Conservation (phyloP, 2,797 vertebrate species). For the Helarctos malayanus region DNA sequence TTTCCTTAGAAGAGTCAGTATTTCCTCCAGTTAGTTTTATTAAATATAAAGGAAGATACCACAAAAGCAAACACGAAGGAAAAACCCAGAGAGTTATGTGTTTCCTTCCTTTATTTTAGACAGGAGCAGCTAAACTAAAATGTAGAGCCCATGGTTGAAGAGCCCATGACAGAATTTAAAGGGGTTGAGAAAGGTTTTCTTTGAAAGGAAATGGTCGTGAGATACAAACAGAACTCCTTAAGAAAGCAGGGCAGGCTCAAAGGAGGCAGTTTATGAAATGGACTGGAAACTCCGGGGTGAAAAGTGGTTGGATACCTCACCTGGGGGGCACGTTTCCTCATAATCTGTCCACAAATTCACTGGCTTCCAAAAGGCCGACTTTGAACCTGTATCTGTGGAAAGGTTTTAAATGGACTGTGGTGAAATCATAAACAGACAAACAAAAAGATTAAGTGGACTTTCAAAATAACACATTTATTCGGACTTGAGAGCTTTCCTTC, state of each 20-base stretch:
- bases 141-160: not conserved
- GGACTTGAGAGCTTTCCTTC: not conserved
- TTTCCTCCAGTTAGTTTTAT: not conserved
- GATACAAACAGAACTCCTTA: not conserved
- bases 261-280: not conserved
- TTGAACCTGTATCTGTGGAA: not conserved
- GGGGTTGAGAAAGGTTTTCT: not conserved
- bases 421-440: not conserved
- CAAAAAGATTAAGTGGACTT: not conserved
- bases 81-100: not conserved
- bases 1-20: conserved; percentile 31
- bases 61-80: conserved; percentile 13
- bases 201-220: not conserved
- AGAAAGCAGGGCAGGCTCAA: not conserved
- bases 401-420: not conserved
- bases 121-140: not conserved
- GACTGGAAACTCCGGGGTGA: not conserved
- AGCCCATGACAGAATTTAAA: not conserved
- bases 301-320: not conserved
- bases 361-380: not conserved
- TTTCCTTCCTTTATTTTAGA: conserved; percentile 59
- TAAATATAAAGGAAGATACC: conserved; percentile 53
- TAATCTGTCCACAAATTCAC: not conserved
- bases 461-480: not conserved
- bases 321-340: not conserved